Evolutionary conservation across 2,113 vertebrate species (phyloP).

Genomic region (Eptesicus fuscus): DNA sequence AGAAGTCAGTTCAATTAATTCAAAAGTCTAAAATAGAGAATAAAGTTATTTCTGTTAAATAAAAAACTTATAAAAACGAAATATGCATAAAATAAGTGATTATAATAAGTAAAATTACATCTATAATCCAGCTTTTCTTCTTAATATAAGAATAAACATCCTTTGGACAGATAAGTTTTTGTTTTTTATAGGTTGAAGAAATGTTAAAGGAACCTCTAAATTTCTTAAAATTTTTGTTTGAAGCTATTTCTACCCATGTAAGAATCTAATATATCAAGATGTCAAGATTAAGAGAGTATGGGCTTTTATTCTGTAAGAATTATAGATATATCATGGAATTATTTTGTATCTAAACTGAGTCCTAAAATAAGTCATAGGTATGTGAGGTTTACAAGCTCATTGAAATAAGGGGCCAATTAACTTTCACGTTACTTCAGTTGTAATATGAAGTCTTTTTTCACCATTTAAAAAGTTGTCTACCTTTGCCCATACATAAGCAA

Average conservation of each 20-base stretch:
- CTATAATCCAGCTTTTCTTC: not conserved
- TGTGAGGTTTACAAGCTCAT: not conserved
- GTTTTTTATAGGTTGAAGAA: not conserved
- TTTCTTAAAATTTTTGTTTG: conserved; percentile 12
- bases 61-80: not conserved
- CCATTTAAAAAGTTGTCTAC: not conserved
- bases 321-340: not conserved
- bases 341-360: conserved; percentile 5
- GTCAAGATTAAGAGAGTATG: not conserved
- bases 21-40: conserved; percentile 40
- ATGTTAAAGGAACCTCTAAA: not conserved
- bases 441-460: not conserved
- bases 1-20: conserved; percentile 44
- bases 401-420: not conserved
- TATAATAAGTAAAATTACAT: conserved; percentile 28
- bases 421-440: not conserved
- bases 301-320: not conserved
- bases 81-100: conserved; percentile 10
- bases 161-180: not conserved
- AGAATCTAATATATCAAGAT: conserved; percentile 22
- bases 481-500: not conserved
- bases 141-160: not conserved
- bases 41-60: not conserved
- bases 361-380: not conserved
- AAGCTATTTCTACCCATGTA: not conserved